These are phyloP conservation scores for Archilochus colubris DNA, from an alignment of 2,113 vertebrate species.

Conservation along the genomic window DNA sequence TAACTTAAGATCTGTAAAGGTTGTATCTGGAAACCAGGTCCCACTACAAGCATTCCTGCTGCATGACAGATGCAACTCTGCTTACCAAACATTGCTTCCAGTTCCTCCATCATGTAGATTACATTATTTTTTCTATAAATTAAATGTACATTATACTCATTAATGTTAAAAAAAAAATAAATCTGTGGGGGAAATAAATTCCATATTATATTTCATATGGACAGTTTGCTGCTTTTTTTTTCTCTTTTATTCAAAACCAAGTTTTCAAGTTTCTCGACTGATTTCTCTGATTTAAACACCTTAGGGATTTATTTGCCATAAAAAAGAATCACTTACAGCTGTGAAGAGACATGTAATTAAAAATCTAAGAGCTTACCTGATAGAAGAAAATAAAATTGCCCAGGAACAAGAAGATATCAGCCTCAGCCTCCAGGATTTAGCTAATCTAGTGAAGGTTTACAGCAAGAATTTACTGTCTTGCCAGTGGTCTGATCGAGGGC, in stretches of 20 bases:
- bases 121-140: neutral
- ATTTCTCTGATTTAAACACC: neutral
- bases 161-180: slow-evolving; percentile 47
- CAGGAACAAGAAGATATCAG: neutral
- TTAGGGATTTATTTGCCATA: neutral
- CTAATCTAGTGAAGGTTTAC: neutral
- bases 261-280: neutral
- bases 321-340: neutral
- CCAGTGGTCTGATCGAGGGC: neutral
- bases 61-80: neutral
- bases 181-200: slow-evolving; percentile 32
- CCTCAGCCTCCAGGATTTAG: neutral
- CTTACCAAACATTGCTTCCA: neutral
- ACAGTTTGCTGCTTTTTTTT: neutral
- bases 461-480: neutral
- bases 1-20: neutral
- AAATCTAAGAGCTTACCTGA: neutral
- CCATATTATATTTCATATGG: neutral
- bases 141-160: neutral
- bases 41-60: neutral
- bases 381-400: neutral
- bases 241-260: neutral
- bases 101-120: neutral
- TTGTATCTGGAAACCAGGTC: neutral
- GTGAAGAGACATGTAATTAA: neutral